Evolutionary conservation across 1,140 invertebrate genomes (phyloP), one percentile per base, ranked within the genome.

Genomic region (Nomia melanderi): DNA sequence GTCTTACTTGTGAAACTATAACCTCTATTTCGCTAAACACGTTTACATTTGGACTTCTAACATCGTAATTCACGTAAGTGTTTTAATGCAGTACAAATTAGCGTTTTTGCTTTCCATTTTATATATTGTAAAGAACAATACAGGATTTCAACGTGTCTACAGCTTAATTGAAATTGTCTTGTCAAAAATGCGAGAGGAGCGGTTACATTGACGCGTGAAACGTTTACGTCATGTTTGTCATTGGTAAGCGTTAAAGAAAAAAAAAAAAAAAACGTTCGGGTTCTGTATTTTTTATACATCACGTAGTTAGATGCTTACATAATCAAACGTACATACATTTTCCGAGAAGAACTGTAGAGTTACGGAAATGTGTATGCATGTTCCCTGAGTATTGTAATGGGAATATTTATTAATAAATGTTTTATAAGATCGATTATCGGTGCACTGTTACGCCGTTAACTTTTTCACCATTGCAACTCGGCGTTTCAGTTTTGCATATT

Each of bases 151-250:
- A 11, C 39, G 9, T 25, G n/a, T 8, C 12, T 7, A 9, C 39
- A 33, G 29, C 0, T 6, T 12, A 14, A 23, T 65, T 27, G 14
- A 39, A 17, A 17, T 33, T 50, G 12, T 17, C 17, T 59, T 31
- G 17, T 27, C 6, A 23, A 9, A 41, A 41, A 25, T 54, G 14
- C 25, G 33, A 29, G 44, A 33, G 1, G 14, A 31, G n/a, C n/a
- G n/a, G 53, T 44, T 67, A 60, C 41, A 53, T 59, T 11, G 31
- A 70, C 57, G 56, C 36, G 17, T 74, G 9, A 53, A 56, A 70
- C 23, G 39, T 67, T 53, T 74, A 57, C 50, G 50, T 50, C 65
- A 76, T 50, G 2, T 25, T 41, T 6, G 6, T 66, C 20, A 39
- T 33, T 20, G 31, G 36, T 23, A 39, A 2, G 7, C n/a, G 2